Conservation (phyloP, 2,797 vertebrate species). For the Pantherophis alleghaniensis region DNA sequence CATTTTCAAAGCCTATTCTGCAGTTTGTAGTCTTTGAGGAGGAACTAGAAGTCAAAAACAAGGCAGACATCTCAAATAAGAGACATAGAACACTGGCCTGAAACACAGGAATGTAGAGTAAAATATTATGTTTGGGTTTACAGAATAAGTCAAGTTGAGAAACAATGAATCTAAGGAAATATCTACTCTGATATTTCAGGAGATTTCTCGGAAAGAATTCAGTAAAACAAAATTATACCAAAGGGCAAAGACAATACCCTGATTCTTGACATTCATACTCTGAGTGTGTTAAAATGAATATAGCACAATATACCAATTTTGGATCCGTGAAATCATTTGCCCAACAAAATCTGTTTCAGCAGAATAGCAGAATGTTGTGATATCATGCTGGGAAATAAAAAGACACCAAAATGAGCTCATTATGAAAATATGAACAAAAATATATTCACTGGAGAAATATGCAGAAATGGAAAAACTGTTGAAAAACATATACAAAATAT, state of each 20-base stretch:
- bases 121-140: neutral
- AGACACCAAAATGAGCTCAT: neutral
- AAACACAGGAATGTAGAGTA: neutral
- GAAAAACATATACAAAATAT: neutral
- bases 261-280: neutral
- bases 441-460: neutral
- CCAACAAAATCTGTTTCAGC: neutral
- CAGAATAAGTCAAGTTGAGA: conserved; percentile 1
- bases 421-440: neutral
- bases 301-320: neutral
- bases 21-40: conserved; percentile 1
- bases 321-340: neutral
- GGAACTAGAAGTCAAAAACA: neutral
- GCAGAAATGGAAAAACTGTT: neutral
- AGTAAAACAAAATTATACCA: neutral
- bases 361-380: neutral
- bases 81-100: neutral
- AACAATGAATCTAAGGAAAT: neutral
- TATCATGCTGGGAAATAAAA: neutral
- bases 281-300: neutral
- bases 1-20: neutral
- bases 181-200: neutral
- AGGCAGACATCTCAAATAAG: neutral
- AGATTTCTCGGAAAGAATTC: neutral
- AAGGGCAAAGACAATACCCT: conserved; percentile 26